Base-by-base conservation (phyloP, 1,140 invertebrate species). In the Episyrphus balteatus region DNA sequence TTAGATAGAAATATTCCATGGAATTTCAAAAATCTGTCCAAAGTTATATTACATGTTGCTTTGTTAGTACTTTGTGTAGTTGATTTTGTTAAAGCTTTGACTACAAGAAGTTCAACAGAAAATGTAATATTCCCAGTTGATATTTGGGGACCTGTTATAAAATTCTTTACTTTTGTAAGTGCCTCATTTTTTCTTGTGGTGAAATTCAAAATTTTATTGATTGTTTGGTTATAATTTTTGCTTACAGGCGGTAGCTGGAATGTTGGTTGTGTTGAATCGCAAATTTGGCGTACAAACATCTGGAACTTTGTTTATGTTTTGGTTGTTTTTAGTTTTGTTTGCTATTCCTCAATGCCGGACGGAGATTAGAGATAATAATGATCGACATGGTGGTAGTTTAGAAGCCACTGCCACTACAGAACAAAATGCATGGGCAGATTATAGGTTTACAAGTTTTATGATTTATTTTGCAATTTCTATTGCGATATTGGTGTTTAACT, bases 241-340 rank as follows among this genome's bases (percentile, higher is more conserved):
- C 44, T 81, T 76, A 39, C 70, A 92, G 87, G 62, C 72, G 46
- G 72, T 92, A 55, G 73, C 81, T 52, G 73, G 75, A 34, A 66
- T 79, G 32, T 72, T 94, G 49, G 70, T 90, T 52, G 71, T 79
- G 48, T 83, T 83, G 51, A 92, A 92, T 64, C 79, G 81, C 61
- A 86, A 84, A 64, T 77, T 80, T 74, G 92, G 92, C 19, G 73
- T 93, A 50, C 73, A 84, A 55, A 85, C 88, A 11, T 94, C 92
- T 13, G 92, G 91, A 18, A 73, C 90, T 42, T 70, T 90, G 54
- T 92, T 93, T 64, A 68, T 89, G 36, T 96, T 93, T 71, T 96
- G 89, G 89, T 73, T 92, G 21, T 61, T 89, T 3, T 61, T 87
- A 38, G 66, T 73, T 6, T 11, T 92, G 19, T 82, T 78, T 52